These are phyloP conservation scores for Hylia prasina DNA, from an alignment of 2,113 vertebrate genomes.

Conservation along the genomic window DNA sequence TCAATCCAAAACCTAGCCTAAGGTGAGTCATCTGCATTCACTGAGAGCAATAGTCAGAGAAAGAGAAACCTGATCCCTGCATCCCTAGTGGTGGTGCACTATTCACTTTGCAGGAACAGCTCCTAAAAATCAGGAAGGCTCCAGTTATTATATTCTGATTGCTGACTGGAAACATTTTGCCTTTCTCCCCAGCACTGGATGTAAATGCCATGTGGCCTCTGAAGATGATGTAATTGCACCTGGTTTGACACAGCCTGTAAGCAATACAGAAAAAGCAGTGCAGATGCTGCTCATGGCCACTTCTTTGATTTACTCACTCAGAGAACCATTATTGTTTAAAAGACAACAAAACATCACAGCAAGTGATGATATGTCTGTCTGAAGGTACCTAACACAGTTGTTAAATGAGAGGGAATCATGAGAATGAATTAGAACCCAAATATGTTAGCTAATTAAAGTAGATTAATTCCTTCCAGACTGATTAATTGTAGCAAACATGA, in stretches of 20 bases:
- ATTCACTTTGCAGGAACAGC: neutral
- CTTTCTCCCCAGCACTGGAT: neutral
- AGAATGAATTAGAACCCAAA: constrained; percentile 7
- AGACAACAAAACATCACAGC: neutral
- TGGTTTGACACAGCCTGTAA: neutral
- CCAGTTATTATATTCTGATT: neutral
- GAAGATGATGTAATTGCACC: neutral
- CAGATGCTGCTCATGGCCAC: neutral
- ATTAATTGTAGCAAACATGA: constrained; percentile 15
- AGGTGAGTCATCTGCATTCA: neutral
- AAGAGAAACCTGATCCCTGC: neutral
- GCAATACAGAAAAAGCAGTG: neutral
- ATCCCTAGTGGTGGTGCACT: neutral
- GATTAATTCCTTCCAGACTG: constrained; percentile 6
- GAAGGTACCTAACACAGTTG: neutral
- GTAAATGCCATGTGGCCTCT: neutral
- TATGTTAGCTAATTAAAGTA: neutral
- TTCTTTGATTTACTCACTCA: neutral
- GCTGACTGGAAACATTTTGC: neutral
- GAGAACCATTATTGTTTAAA: neutral
- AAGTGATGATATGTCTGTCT: neutral
- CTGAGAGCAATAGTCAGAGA: neutral
- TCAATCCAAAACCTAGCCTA: neutral
- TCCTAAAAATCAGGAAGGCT: neutral
- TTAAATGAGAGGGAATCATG: neutral